Percentiles rank a stretch among this genome's conserved stretches.
Conservation (phyloP, 2,888 invertebrate genomes). For the Spatulosminthurus flaviceps region DNA sequence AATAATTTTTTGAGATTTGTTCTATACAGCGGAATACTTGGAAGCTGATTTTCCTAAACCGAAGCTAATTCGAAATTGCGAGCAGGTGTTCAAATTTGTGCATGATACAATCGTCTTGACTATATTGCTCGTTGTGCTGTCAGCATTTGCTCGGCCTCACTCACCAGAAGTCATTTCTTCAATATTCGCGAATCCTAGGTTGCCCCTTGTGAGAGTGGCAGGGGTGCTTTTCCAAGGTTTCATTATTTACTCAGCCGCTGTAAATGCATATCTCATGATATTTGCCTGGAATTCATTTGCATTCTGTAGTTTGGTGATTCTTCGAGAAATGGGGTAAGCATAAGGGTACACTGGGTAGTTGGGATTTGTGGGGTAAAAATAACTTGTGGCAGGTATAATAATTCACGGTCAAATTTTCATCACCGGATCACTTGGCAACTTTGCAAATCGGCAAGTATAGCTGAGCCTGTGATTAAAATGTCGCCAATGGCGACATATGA, state of each 20-base stretch:
- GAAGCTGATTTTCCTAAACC: neutral
- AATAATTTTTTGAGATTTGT: too few species aligned
- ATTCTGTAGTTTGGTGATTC: neutral
- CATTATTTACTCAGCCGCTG: neutral
- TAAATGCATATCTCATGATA: neutral
- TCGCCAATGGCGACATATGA: too few species aligned
- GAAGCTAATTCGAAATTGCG: neutral
- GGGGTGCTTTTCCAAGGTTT: neutral
- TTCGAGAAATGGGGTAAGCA: neutral
- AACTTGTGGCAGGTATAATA: too few species aligned
- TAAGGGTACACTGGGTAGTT: too few species aligned
- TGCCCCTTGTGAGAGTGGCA: neutral
- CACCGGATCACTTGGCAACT: too few species aligned
- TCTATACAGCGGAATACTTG: too few species aligned
- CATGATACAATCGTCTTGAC: neutral
- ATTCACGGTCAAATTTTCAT: too few species aligned
- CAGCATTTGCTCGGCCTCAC: neutral
- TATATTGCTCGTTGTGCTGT: neutral
- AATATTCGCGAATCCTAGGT: neutral
- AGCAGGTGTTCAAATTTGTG: neutral
- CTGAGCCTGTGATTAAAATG: too few species aligned
- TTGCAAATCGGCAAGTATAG: too few species aligned
- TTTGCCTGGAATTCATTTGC: neutral
- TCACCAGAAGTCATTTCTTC: slow-evolving; percentile 19
- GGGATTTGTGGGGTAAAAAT: too few species aligned